Percentiles rank a stretch among this genome's conserved stretches.
These are phyloP conservation scores for Clepsis dumicolana DNA, from an alignment of 2,888 invertebrate genomes.

Conservation along the genomic window DNA sequence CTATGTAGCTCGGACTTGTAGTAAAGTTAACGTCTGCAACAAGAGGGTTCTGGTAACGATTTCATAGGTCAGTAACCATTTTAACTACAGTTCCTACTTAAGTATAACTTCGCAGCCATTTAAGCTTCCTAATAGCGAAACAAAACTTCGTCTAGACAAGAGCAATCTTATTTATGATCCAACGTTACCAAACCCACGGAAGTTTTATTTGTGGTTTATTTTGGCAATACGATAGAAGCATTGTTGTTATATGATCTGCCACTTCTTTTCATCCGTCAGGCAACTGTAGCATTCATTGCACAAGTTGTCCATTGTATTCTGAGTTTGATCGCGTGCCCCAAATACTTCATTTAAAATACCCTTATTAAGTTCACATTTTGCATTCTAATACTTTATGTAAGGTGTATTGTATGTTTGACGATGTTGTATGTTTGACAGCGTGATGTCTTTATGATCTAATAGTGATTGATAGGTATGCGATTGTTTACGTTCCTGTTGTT, in stretches of 20 bases:
- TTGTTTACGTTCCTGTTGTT: neutral
- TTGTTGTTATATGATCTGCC: slow-evolving; percentile 34
- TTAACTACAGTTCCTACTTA: too few species aligned
- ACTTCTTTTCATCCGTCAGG: slow-evolving; percentile 55
- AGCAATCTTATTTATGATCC: slow-evolving; percentile 28
- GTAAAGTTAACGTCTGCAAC: too few species aligned
- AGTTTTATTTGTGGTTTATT: slow-evolving; percentile 40
- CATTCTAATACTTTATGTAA: slow-evolving; percentile 45
- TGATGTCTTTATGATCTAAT: neutral
- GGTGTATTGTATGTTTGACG: neutral
- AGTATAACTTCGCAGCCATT: neutral
- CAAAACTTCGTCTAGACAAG: slow-evolving; percentile 19
- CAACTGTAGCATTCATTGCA: slow-evolving; percentile 53
- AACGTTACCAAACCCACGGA: slow-evolving; percentile 33
- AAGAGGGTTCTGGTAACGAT: too few species aligned
- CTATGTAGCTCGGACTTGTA: too few species aligned
- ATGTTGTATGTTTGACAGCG: neutral
- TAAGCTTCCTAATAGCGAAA: slow-evolving; percentile 3
- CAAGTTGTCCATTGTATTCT: slow-evolving; percentile 65
- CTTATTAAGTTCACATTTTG: slow-evolving; percentile 42
- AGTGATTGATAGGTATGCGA: neutral
- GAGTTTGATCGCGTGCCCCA: slow-evolving; percentile 63
- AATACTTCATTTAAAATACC: slow-evolving; percentile 47
- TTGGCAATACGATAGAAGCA: slow-evolving; percentile 42
- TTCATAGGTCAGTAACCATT: neutral